Base-by-base conservation (phyloP, 2,113 vertebrate genomes). In the Micronycteris hirsuta region DNA sequence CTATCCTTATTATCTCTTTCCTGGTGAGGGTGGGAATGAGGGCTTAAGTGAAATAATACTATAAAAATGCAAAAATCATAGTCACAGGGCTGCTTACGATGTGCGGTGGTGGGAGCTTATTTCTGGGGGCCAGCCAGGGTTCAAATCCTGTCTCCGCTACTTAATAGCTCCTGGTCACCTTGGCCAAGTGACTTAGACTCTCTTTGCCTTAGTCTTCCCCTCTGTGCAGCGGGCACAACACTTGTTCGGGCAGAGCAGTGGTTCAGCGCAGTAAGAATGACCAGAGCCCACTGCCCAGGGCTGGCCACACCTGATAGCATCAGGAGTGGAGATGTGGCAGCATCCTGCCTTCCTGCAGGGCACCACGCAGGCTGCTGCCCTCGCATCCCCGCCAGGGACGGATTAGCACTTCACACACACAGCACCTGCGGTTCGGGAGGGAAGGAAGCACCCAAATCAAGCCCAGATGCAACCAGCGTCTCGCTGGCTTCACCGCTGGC, bases 1-100 rank as follows among this genome's bases (percentile, higher is more conserved):
- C 58, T 2, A 2, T 24, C 12, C 17, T 19, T 12, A 0, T 1
- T 0, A 4, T 7, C 22, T 49, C 68, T 56, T 8, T 36, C 15
- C 15, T 0, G 4, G 54, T 0, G 14, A 9, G 31, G 33, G 3
- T 5, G 19, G 47, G n/a, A 13, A 6, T 5, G 13, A 38, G 45
- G 77, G 52, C 68, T 12, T 16, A 33, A 4, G 14, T 24, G 49
- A 76, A 38, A 52, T 16, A 2, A 3, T 0, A 33, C 43, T 19
- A 33, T 33, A 33, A 13, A 3, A 12, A 41, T 52, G 43, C 20
- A 28, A 43, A 36, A 16, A 4, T 0, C 1, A 45, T 0, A 10
- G 28, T 5, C 28, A 26, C 1, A 0, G 47, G 12, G 0, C 49
- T 8, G 49, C 8, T 11, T 9, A 3, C 0, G 7, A 19, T 1